A percentile compares a stretch with the other conserved stretches of the same genome.
Conservation (phyloP, 2,113 vertebrate species). For the Myanophis thanlyinensis region DNA sequence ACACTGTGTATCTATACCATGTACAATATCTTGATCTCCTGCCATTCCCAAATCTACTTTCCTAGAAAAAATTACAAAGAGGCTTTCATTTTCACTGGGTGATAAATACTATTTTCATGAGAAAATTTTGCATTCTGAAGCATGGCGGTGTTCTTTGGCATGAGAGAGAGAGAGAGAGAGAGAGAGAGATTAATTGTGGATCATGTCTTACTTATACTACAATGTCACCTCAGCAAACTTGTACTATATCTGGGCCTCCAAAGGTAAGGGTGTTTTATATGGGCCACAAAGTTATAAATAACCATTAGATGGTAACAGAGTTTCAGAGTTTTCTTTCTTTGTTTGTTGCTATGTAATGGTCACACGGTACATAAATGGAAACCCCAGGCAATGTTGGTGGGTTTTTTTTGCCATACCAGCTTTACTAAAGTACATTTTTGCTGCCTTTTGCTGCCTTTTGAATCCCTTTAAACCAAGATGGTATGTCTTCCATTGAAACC, state of each 20-base stretch:
- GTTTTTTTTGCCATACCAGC: not conserved
- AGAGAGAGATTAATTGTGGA: not conserved
- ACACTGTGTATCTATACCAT: not conserved
- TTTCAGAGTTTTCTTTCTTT: not conserved
- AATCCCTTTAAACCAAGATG: not conserved
- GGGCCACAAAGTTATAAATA: not conserved
- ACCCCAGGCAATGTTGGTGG: not conserved
- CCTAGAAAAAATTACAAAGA: not conserved
- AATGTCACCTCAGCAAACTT: not conserved
- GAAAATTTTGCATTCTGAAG: not conserved
- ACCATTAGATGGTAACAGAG: not conserved
- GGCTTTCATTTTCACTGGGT: not conserved
- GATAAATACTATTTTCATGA: not conserved
- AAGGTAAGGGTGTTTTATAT: not conserved
- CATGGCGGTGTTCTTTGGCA: not conserved
- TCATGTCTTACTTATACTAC: not conserved
- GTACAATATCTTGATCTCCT: not conserved
- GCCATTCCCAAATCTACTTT: not conserved
- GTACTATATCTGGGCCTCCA: not conserved
- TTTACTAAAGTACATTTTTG: not conserved
- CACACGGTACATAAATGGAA: not conserved
- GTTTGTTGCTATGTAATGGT: not conserved
- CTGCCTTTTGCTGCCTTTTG: not conserved
- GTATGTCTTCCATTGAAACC: not conserved
- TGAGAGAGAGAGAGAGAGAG: not conserved